Evolutionary conservation across 2,888 invertebrate species (phyloP).

Genomic region (Antitype chi): DNA sequence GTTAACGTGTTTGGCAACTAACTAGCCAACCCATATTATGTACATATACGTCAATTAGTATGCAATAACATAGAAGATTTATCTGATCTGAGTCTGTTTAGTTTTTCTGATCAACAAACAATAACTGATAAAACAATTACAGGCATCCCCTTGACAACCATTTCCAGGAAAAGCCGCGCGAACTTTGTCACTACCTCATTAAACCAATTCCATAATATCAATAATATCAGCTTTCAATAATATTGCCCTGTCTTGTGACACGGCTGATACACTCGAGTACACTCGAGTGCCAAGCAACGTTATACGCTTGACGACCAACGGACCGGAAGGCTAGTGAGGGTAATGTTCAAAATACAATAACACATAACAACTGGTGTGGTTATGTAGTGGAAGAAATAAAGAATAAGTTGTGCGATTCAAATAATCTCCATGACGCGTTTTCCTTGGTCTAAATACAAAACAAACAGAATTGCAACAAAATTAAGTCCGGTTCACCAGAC

Average conservation of each 20-base stretch:
- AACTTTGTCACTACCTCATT: neutral
- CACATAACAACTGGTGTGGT: neutral
- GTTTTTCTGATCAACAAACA: neutral
- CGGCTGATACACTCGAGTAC: neutral
- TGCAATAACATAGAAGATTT: too few species aligned
- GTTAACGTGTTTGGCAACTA: neutral
- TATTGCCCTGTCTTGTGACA: neutral
- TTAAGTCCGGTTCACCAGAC: neutral
- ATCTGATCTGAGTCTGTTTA: neutral
- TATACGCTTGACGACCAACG: constrained; percentile 6
- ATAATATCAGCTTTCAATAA: constrained; percentile 34
- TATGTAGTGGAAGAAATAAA: constrained; percentile 10
- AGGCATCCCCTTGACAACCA: neutral
- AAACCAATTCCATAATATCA: neutral
- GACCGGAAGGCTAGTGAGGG: constrained; percentile 10
- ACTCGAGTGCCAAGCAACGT: constrained; percentile 23
- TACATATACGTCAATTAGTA: neutral
- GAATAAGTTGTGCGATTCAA: neutral
- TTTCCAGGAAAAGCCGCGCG: neutral
- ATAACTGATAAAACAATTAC: neutral
- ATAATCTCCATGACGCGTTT: neutral
- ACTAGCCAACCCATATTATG: neutral
- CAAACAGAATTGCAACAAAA: neutral
- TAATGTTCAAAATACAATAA: constrained; percentile 7
- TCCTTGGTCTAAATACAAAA: neutral